These are phyloP conservation scores for Pangasius djambal DNA, from an alignment of 2,797 vertebrate species.

Conservation along the genomic window DNA sequence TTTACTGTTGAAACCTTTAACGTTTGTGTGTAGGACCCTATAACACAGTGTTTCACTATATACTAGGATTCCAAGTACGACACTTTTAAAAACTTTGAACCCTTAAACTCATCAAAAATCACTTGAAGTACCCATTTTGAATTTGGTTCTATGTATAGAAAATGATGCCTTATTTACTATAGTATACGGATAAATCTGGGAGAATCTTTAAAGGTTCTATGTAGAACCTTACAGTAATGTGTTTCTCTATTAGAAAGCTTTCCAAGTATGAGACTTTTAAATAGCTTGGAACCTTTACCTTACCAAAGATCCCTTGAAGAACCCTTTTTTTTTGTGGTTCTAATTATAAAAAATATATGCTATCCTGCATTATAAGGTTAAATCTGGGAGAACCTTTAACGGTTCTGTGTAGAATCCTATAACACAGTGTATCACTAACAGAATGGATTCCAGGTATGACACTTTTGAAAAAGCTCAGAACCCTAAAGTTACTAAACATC, in stretches of 20 bases:
- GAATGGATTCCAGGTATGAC: background rate
- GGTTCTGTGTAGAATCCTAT: background rate
- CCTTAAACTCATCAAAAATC: background rate
- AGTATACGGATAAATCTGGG: too few relatives aligned
- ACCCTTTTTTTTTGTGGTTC: background rate
- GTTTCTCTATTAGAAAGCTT: background rate
- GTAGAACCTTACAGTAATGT: background rate
- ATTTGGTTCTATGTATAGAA: background rate
- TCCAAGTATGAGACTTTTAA: background rate
- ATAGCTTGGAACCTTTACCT: background rate
- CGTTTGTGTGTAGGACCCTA: too few relatives aligned
- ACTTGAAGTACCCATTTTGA: background rate
- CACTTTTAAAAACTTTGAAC: background rate
- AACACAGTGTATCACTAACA: background rate
- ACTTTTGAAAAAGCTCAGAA: background rate
- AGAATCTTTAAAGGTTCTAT: background rate
- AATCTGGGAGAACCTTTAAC: background rate
- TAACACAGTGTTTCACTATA: background rate
- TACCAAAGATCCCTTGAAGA: background rate
- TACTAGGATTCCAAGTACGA: background rate
- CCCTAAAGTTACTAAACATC: background rate
- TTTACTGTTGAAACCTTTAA: background rate
- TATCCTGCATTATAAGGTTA: background rate
- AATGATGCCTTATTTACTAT: background rate
- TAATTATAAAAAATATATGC: background rate